A percentile compares a stretch with the other conserved stretches of the same genome.
phyloP scores from a whole-genome alignment of 2,113 vertebrate genomes.

The Columba livia region DNA sequence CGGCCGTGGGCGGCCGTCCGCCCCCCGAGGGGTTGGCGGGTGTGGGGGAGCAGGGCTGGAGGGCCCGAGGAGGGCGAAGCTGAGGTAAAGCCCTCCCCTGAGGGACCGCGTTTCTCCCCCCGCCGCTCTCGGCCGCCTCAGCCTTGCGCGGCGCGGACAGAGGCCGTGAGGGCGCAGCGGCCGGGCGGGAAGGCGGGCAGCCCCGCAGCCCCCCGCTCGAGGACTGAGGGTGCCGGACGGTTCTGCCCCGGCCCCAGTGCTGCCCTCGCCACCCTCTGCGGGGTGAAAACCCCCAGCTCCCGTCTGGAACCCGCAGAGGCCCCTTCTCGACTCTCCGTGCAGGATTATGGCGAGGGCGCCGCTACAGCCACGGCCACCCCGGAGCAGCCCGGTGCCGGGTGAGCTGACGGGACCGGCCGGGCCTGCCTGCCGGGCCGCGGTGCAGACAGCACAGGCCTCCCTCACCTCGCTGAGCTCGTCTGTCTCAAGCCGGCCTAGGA shows the following conservation, averaged over 20 bases:
- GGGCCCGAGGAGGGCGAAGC: neutral
- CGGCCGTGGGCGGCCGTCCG: fast-evolving
- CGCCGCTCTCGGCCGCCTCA: too few relatives aligned
- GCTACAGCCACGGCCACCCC: fast-evolving
- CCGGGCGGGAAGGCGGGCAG: neutral
- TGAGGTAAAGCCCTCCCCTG: neutral
- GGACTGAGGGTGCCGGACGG: fast-evolving
- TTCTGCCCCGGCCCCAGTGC: neutral
- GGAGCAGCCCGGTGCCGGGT: neutral
- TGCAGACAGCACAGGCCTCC: neutral
- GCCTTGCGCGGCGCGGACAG: neutral
- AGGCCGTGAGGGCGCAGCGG: neutral
- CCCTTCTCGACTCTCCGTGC: too few relatives aligned
- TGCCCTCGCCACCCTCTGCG: neutral
- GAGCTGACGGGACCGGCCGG: neutral
- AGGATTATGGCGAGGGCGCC: fast-evolving
- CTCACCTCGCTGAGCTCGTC: fast-evolving
- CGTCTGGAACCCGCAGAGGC: fast-evolving
- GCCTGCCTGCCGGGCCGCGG: neutral
- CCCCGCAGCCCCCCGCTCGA: neutral
- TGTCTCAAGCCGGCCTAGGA: fast-evolving
- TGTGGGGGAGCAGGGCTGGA: fast-evolving
- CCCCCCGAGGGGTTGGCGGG: neutral
- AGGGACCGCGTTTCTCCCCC: neutral
- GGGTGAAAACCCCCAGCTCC: neutral